Evolutionary conservation across 1,140 invertebrate species (phyloP), one percentile per base, ranked within the genome.

Genomic region (Philopotamus ludificatus): DNA sequence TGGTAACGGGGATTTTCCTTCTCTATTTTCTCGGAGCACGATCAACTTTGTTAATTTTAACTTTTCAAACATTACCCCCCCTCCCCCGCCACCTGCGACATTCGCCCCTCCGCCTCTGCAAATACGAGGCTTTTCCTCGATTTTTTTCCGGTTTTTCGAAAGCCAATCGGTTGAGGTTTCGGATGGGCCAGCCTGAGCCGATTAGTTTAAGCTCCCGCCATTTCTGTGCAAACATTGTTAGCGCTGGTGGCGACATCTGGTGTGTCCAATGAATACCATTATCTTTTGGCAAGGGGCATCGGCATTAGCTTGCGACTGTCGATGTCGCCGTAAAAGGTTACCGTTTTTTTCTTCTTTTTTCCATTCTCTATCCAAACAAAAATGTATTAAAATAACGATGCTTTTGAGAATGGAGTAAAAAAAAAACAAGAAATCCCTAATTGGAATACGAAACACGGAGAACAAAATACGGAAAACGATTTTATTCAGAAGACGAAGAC

Each of bases 201-300:
- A 57, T 57, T 57, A 57, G 54, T 57, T 57, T 42, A 57, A 57
- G 54, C 54, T 57, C 42, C 23, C 20, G 34, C 54, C 54, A 57
- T 57, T 57, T 57, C 54, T 57, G 54, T n/a, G 54, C 34, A 57
- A 57, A 57, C 54, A 57, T 57, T 57, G 54, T 57, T 57, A 42
- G 54, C 39, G 18, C 21, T 57, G 25, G 25, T 12, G 51, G 54
- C 54, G 54, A 57, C 54, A 57, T 57, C 54, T 57, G 54, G 54
- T 28, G 18, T 23, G 26, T 55, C 34, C 54, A 57, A 57, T 57
- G 54, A 57, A 57, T 57, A 57, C 54, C 26, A 57, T 57, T 57
- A 57, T 57, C 54, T 28, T 39, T 39, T 34, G 28, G 28, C 4
- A 34, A 34, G 28, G 28, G 12, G 4, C 28, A 7, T 34, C 28